A percentile compares a stretch with the other conserved stretches of the same genome.
Conservation (phyloP, 2,888 invertebrate species). For the Amiota mariae region DNA sequence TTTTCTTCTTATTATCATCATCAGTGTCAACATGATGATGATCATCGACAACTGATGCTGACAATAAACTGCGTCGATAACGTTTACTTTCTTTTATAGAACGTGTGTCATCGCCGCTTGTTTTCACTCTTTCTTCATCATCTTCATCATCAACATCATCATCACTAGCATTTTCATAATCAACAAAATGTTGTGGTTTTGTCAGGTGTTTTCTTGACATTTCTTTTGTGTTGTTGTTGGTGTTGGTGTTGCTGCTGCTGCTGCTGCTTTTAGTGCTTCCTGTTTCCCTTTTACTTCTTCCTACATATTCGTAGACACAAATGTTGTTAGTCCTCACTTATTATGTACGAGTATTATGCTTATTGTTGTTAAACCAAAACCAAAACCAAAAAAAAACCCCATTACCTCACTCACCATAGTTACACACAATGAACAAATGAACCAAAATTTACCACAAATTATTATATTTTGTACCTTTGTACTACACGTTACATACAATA, state of each 20-base stretch:
- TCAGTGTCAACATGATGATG: neutral
- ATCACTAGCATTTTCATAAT: neutral
- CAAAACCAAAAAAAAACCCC: too few species aligned
- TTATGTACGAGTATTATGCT: too few species aligned
- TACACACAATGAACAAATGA: too few species aligned
- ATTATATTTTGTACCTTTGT: too few species aligned
- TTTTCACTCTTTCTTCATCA: neutral
- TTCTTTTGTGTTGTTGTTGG: constrained; percentile 38
- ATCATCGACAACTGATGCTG: constrained; percentile 32
- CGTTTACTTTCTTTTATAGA: constrained; percentile 48
- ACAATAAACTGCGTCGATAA: constrained; percentile 67
- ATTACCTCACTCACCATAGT: too few species aligned
- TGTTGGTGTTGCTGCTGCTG: constrained; percentile 32
- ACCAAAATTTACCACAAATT: too few species aligned
- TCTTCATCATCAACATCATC: neutral
- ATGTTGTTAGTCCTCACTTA: neutral
- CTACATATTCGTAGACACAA: neutral
- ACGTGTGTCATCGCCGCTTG: constrained; percentile 36
- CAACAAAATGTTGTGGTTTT: neutral
- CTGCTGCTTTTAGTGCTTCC: constrained; percentile 14
- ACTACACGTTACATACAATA: too few species aligned
- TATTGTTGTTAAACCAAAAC: too few species aligned
- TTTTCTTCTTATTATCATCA: constrained; percentile 34
- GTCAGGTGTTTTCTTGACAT: constrained; percentile 47
- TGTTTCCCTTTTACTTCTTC: constrained; percentile 24